phyloP scores from a whole-genome alignment of 2,113 vertebrate genomes.

The Marmota monax region DNA sequence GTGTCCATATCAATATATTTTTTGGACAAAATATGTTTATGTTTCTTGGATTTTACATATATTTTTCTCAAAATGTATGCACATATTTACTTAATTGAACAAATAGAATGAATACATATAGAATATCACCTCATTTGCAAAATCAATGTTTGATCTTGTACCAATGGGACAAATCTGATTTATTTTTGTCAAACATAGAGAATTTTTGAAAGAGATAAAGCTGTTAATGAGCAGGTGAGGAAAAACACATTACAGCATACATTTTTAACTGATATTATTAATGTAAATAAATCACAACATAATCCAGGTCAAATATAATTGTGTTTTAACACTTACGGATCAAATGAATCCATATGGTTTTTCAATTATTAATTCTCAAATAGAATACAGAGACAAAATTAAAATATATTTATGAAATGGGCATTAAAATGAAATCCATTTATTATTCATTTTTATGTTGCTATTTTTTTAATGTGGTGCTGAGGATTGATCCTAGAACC shows the following conservation, averaged over 20 bases:
- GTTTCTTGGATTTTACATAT: not conserved
- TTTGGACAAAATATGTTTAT: not conserved
- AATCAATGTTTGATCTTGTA: not conserved
- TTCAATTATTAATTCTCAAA: not conserved
- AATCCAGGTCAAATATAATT: not conserved
- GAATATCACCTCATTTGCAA: not conserved
- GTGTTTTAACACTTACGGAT: not conserved
- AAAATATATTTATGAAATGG: not conserved
- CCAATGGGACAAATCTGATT: not conserved
- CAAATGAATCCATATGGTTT: not conserved
- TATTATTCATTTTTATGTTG: not conserved
- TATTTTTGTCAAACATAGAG: not conserved
- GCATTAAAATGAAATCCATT: not conserved
- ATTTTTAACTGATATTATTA: not conserved
- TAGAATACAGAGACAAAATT: not conserved
- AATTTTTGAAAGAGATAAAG: not conserved
- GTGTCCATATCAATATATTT: not conserved
- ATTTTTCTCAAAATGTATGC: not conserved
- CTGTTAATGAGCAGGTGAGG: not conserved
- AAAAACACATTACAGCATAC: not conserved
- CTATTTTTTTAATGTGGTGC: too few relatives aligned
- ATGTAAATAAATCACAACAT: not conserved
- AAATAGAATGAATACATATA: not conserved
- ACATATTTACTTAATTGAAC: not conserved
- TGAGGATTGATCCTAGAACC: too few relatives aligned